Conservation (phyloP, 2,113 vertebrate species). For the Embiotoca jacksoni region DNA sequence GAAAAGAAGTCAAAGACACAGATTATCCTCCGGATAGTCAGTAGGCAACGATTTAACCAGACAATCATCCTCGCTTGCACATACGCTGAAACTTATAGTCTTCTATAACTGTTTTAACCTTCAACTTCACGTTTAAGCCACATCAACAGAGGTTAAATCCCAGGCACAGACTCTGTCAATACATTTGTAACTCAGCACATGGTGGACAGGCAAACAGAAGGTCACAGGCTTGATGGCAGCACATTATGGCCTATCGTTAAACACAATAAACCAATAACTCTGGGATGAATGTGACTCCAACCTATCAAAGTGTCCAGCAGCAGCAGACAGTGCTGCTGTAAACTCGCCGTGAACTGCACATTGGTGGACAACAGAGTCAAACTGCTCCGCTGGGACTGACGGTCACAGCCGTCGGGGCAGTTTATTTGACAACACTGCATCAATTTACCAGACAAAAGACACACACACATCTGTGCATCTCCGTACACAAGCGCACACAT, state of each 20-base stretch:
- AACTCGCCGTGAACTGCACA: conserved; percentile 48
- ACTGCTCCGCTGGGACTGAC: conserved; percentile 52
- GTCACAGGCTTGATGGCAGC: conserved; percentile 55
- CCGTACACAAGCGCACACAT: conserved; percentile 15
- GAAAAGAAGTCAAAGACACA: neutral
- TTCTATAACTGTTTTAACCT: conserved; percentile 51
- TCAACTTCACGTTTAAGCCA: conserved; percentile 35
- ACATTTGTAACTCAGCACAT: conserved; percentile 49
- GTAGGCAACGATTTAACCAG: conserved; percentile 6
- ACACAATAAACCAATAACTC: conserved; percentile 63
- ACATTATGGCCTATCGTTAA: conserved; percentile 66
- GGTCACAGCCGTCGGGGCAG: conserved; percentile 7
- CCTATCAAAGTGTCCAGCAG: conserved; percentile 26
- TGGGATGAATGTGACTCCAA: conserved; percentile 63
- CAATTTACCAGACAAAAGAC: conserved; percentile 48
- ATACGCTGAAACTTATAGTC: neutral
- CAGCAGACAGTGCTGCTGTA: conserved; percentile 42
- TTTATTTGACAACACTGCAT: conserved; percentile 28
- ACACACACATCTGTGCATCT: conserved; percentile 36
- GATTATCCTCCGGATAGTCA: conserved; percentile 2
- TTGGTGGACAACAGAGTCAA: conserved; percentile 35
- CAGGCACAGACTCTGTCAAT: conserved; percentile 33
- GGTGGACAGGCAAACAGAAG: conserved; percentile 63
- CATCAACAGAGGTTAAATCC: conserved; percentile 48
- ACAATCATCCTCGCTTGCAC: neutral